phyloP scores from a whole-genome alignment of 2,797 vertebrate species.

The Phataginus tetradactyla region DNA sequence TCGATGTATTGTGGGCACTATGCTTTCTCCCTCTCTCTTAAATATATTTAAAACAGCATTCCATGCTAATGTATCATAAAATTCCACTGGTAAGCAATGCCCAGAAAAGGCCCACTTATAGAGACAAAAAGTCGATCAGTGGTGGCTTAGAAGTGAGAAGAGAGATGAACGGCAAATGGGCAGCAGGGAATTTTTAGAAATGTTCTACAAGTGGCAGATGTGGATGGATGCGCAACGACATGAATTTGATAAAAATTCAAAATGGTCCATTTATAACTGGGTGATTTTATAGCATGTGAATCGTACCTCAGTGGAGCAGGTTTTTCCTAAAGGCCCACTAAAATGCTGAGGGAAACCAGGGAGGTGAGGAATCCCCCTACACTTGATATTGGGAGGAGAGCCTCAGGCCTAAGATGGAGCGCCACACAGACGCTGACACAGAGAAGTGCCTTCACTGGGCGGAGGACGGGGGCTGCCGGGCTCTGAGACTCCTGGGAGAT shows the following conservation, averaged over 20 bases:
- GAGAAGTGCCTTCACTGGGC: background rate
- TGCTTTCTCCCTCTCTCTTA: conserved; percentile 9
- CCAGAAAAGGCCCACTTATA: background rate
- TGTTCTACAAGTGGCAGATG: background rate
- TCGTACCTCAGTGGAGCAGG: background rate
- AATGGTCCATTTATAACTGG: background rate
- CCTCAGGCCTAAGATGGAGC: background rate
- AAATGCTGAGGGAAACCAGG: background rate
- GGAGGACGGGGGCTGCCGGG: background rate
- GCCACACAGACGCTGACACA: no score
- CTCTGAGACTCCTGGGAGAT: background rate
- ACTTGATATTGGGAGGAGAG: background rate
- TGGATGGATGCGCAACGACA: background rate
- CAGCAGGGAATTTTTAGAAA: background rate
- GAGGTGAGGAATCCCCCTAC: background rate
- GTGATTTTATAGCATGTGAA: background rate
- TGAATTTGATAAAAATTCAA: background rate
- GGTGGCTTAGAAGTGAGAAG: background rate
- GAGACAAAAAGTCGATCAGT: background rate
- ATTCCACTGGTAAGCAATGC: background rate
- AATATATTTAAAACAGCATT: background rate
- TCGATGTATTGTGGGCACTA: conserved; percentile 55
- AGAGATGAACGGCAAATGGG: background rate
- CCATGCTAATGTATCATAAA: background rate
- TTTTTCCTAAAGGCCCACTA: background rate